These are phyloP conservation scores for Alouatta palliata DNA, from an alignment of 2,113 vertebrate genomes.

Conservation along the genomic window DNA sequence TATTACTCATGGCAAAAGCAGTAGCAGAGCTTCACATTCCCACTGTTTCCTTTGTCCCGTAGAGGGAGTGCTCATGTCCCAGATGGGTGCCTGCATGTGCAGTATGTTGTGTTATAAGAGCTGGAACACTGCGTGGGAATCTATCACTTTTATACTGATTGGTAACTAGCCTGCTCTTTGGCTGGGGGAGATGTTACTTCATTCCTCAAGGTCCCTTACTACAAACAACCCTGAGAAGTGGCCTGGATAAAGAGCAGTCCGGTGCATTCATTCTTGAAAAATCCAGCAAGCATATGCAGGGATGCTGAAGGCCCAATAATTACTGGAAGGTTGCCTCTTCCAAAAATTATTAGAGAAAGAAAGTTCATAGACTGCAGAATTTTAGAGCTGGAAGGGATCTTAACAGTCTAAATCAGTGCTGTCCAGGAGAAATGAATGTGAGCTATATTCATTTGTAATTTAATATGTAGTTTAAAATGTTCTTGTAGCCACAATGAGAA, in stretches of 20 bases:
- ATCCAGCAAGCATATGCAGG: background rate
- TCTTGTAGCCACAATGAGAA: background rate
- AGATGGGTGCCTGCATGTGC: rapidly evolving
- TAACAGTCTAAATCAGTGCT: background rate
- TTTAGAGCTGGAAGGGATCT: background rate
- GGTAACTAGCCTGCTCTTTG: background rate
- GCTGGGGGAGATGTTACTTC: background rate
- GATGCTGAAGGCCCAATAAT: background rate
- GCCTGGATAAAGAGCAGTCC: background rate
- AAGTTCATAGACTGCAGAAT: background rate
- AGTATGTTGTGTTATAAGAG: background rate
- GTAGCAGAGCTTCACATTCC: background rate
- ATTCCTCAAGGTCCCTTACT: background rate
- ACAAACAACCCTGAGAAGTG: background rate
- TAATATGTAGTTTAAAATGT: background rate
- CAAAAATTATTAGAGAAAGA: background rate
- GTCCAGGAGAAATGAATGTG: background rate
- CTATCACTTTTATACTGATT: background rate
- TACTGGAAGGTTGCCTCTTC: background rate
- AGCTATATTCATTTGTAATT: background rate
- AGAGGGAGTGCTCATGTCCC: background rate
- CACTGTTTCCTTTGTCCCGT: background rate
- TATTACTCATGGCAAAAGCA: background rate
- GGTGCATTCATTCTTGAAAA: background rate
- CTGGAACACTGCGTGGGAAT: background rate